phyloP scores from a whole-genome alignment of 2,888 invertebrate species.

The Argyresthia goedartella region DNA sequence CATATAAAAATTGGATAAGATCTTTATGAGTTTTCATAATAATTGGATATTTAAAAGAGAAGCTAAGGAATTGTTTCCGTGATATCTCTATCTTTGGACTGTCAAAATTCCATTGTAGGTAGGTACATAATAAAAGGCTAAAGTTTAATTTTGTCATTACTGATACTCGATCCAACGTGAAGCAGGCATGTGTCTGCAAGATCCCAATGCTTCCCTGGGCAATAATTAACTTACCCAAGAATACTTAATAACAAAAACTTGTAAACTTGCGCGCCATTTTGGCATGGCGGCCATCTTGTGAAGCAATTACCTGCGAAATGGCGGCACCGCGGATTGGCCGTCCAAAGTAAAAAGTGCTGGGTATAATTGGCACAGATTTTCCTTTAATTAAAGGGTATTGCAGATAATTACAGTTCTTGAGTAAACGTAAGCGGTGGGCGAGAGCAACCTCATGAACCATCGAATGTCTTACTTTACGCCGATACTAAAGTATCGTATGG shows the following conservation, averaged over 20 bases:
- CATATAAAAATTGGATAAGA: background rate
- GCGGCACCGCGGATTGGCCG: constrained; percentile 38
- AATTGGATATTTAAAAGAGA: too few relatives aligned
- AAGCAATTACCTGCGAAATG: constrained; percentile 52
- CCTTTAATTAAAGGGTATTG: constrained; percentile 51
- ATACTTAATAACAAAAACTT: background rate
- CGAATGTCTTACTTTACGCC: background rate
- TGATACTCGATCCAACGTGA: too few relatives aligned
- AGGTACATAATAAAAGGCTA: too few relatives aligned
- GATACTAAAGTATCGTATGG: background rate
- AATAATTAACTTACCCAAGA: too few relatives aligned
- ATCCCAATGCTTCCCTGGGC: too few relatives aligned
- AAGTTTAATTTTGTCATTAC: too few relatives aligned
- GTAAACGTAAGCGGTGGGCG: background rate
- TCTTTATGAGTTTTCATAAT: too few relatives aligned
- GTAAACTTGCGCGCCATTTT: constrained; percentile 41
- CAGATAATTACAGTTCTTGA: constrained; percentile 34
- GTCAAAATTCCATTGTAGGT: too few relatives aligned
- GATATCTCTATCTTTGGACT: too few relatives aligned
- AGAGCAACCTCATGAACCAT: too few relatives aligned
- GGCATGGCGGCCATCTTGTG: constrained; percentile 36
- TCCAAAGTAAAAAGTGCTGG: constrained; percentile 44
- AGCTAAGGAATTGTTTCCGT: too few relatives aligned
- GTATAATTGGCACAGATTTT: constrained; percentile 54
- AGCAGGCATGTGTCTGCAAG: too few relatives aligned